Conservation (phyloP, 2,113 vertebrate genomes). For the Micromys minutus region DNA sequence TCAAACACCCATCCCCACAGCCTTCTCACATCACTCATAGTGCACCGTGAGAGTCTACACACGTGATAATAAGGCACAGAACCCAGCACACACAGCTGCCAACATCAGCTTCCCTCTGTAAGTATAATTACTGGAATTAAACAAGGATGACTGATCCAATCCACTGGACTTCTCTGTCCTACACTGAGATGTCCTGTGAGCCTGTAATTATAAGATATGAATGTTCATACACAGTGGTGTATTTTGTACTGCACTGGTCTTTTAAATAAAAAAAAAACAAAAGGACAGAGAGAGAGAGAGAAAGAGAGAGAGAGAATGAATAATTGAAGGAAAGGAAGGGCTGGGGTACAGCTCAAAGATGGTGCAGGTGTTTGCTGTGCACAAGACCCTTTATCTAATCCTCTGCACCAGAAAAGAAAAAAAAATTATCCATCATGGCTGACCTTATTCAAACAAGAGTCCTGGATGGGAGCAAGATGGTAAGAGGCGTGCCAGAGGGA, state of each 20-base stretch:
- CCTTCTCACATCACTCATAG: not conserved
- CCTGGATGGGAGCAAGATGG: not conserved
- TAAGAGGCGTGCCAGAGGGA: not conserved
- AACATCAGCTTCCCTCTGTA: not conserved
- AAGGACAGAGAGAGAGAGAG: too few species aligned
- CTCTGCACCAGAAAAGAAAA: not conserved
- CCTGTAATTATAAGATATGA: not conserved
- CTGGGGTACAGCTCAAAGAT: too few species aligned
- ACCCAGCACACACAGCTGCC: not conserved
- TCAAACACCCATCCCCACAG: not conserved
- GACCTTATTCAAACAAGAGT: not conserved
- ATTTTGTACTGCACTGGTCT: slow-evolving; percentile 14
- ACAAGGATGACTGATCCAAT: too few species aligned
- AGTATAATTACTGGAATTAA: not conserved
- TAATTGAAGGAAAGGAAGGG: too few species aligned
- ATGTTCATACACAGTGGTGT: not conserved
- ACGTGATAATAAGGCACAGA: not conserved
- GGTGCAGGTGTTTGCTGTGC: too few species aligned
- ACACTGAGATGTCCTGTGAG: not conserved
- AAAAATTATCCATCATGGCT: not conserved
- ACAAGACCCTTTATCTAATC: not conserved
- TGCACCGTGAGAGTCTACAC: not conserved
- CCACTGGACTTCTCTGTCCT: not conserved
- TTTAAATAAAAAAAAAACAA: not conserved
- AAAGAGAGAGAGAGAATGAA: not conserved